Percentiles rank a stretch among this genome's conserved stretches.
These are phyloP conservation scores for Leucophenga varia DNA, from an alignment of 1,140 invertebrate species.

Conservation along the genomic window DNA sequence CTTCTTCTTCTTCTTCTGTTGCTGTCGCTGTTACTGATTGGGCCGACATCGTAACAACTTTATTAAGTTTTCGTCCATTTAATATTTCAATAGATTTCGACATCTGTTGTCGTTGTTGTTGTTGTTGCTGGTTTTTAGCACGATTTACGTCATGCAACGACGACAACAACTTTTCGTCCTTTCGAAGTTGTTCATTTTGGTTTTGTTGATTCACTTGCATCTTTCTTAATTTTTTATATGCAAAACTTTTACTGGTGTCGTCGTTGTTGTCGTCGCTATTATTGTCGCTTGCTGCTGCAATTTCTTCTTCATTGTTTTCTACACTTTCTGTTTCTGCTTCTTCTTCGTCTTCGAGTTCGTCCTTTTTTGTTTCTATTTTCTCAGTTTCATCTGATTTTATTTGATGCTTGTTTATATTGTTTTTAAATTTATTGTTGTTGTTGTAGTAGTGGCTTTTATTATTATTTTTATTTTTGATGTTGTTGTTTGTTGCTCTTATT, in stretches of 20 bases:
- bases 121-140: constrained; percentile 2
- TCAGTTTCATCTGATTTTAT: too few species aligned
- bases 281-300: constrained; percentile 19
- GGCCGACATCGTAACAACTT: constrained; percentile 13
- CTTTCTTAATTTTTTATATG: constrained; percentile 43
- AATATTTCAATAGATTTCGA: constrained; percentile 49
- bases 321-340: constrained; percentile 15
- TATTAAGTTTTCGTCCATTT: constrained; percentile 50
- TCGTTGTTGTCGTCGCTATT: constrained; percentile 19
- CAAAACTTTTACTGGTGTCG: constrained; percentile 33
- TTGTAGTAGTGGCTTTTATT: constrained; percentile 29
- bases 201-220: constrained; percentile 37
- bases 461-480: constrained; percentile 17
- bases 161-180: neutral
- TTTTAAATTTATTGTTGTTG: constrained; percentile 43
- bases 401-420: constrained; percentile 27
- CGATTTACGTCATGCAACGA: too few species aligned
- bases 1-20: constrained; percentile 11
- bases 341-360: constrained; percentile 16
- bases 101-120: constrained; percentile 23
- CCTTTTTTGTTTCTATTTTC: too few species aligned
- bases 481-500: constrained; percentile 6
- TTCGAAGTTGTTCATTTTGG: constrained; percentile 15
- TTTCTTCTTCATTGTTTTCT: constrained; percentile 6
- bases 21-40: constrained; percentile 10